These are phyloP conservation scores for Aphidoletes aphidimyza DNA, from an alignment of 2,888 invertebrate genomes.

Conservation along the genomic window DNA sequence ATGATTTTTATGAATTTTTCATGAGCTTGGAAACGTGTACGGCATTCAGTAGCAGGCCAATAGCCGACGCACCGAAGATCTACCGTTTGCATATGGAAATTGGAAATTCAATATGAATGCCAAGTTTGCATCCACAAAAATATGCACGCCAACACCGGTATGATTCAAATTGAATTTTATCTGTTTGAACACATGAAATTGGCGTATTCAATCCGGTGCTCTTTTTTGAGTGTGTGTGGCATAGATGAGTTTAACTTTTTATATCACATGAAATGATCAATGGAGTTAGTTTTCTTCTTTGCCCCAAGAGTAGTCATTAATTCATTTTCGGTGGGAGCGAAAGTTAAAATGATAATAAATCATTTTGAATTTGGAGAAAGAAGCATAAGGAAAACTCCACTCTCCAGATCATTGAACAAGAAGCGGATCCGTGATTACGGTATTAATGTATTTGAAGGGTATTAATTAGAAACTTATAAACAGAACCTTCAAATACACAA, in stretches of 20 bases:
- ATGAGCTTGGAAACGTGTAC: neutral
- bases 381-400: neutral
- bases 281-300: neutral
- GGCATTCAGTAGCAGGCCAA: no score
- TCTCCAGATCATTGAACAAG: no score
- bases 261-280: neutral
- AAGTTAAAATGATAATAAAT: slow-evolving; percentile 16
- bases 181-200: slow-evolving; percentile 23
- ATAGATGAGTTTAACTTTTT: neutral
- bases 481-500: slow-evolving; percentile 28
- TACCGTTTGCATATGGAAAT: slow-evolving; percentile 30
- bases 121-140: neutral
- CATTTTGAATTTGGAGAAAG: neutral
- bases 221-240: no score
- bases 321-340: neutral
- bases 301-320: neutral
- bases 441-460: slow-evolving; percentile 2
- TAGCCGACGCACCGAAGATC: no score
- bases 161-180: neutral
- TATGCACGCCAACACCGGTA: neutral
- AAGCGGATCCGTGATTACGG: no score
- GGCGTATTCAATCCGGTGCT: neutral
- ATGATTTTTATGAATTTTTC: slow-evolving; percentile 38
- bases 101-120: slow-evolving; percentile 22
- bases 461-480: slow-evolving; percentile 34